Evolutionary conservation across 2,888 invertebrate species (phyloP), one percentile per base, ranked within the genome.

Genomic region (Drosophila nr. perissopoda): DNA sequence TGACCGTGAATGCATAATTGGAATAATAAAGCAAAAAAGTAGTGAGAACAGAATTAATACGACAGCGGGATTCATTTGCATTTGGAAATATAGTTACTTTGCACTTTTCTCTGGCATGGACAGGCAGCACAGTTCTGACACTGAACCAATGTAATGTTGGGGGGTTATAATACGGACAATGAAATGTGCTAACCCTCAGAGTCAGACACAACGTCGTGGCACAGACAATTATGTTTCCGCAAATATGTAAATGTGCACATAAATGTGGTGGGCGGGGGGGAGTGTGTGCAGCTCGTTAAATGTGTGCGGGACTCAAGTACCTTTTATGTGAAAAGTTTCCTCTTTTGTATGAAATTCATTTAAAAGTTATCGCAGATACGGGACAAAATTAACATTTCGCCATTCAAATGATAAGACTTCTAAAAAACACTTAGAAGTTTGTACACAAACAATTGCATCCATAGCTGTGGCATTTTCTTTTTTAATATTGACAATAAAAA

Each of bases 311-410:
- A 57, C 62, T 70, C n/a, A 40, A 29, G 60, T 61, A 75, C 61
- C 80, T 73, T 84, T 82, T 82, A 82, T 82, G 84, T 61, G 82
- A 82, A 82, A 82, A 82, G 72, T 82, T 81, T 80, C 63, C 51
- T 69, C 77, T 73, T 84, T 82, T 78, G 80, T 82, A 80, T 51
- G 74, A 78, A 78, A 71, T 73, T 80, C 82, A 78, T 70, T 82
- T 73, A 72, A 78, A 84, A 82, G 70, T 82, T 82, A 57, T 49
- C 42, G 48, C 76, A 76, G 82, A 81, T 82, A 82, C 49, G 80
- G 46, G 29, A 13, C 33, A 52, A 69, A 84, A 82, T 82, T 82
- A 79, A 77, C 80, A 82, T 82, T 70, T 67, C 51, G 61, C 71
- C 72, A 72, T 77, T 74, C 63, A 53, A 59, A 62, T 67, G 59